Evolutionary conservation across 2,113 vertebrate genomes (phyloP).

Genomic region (Thamnophis sirtalis): DNA sequence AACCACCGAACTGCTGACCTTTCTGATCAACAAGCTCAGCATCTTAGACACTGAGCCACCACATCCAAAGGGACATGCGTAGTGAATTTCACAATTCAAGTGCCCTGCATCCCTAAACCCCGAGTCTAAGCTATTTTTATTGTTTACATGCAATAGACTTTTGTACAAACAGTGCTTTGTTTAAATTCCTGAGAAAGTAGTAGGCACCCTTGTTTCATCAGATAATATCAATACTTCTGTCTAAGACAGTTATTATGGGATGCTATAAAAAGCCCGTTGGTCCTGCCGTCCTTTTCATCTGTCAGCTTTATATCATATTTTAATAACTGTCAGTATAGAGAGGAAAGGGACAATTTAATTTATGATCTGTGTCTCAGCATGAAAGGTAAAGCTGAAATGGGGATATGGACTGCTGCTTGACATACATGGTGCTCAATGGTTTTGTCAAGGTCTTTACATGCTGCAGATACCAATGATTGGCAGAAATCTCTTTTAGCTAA

Average conservation of each 20-base stretch:
- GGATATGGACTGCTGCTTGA: neutral
- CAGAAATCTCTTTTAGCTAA: neutral
- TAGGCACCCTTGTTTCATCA: neutral
- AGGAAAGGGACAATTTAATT: neutral
- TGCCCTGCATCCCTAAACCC: neutral
- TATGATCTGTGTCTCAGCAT: neutral
- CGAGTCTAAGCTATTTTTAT: neutral
- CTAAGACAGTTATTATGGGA: neutral
- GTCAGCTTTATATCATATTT: constrained; percentile 13
- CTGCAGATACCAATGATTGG: neutral
- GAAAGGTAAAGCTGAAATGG: neutral
- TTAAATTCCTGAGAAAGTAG: neutral
- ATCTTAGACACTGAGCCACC: no score
- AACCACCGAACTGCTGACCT: no score
- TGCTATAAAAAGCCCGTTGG: constrained; percentile 1
- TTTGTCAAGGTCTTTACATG: neutral
- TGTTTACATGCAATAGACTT: neutral
- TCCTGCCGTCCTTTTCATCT: neutral
- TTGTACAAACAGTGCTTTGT: neutral
- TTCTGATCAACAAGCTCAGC: no score
- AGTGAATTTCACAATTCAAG: neutral
- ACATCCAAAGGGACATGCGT: neutral
- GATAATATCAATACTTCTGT: neutral
- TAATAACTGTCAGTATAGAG: neutral
- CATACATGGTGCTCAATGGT: neutral